These are phyloP conservation scores for Coptodon bakossiorum DNA, from an alignment of 2,113 vertebrate genomes.

Conservation along the genomic window DNA sequence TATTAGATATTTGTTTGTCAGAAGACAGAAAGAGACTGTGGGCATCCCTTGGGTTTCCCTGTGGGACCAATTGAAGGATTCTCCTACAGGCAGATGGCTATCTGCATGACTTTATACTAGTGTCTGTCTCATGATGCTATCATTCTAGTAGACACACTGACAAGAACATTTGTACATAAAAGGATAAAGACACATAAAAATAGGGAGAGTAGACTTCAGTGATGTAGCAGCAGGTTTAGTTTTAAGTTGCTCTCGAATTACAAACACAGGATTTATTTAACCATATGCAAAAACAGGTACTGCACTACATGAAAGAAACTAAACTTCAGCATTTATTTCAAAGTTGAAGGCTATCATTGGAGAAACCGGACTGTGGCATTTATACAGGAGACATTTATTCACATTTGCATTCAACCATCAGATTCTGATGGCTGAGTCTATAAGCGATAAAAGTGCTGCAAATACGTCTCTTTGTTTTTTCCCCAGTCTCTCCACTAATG, in stretches of 20 bases:
- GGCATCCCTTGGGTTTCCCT: neutral
- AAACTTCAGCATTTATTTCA: neutral
- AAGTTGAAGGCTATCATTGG: neutral
- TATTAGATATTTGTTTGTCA: neutral
- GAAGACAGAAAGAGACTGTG: neutral
- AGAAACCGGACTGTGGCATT: neutral
- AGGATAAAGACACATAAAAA: neutral
- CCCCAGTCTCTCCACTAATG: neutral
- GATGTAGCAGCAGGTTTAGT: neutral
- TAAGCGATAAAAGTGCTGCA: neutral
- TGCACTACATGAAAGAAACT: neutral
- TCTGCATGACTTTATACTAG: conserved; percentile 10
- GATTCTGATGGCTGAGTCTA: neutral
- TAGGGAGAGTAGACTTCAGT: neutral
- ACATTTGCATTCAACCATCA: neutral
- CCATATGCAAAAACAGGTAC: neutral
- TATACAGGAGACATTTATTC: neutral
- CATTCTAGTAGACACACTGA: neutral
- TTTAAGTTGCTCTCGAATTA: neutral
- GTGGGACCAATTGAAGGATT: conserved; percentile 5
- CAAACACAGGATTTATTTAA: fast-evolving
- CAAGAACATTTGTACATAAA: neutral
- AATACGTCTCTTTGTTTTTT: neutral
- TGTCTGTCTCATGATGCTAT: neutral
- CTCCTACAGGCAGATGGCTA: conserved; percentile 14